Conservation (phyloP, 2,797 vertebrate species). For the Tinamus major region DNA sequence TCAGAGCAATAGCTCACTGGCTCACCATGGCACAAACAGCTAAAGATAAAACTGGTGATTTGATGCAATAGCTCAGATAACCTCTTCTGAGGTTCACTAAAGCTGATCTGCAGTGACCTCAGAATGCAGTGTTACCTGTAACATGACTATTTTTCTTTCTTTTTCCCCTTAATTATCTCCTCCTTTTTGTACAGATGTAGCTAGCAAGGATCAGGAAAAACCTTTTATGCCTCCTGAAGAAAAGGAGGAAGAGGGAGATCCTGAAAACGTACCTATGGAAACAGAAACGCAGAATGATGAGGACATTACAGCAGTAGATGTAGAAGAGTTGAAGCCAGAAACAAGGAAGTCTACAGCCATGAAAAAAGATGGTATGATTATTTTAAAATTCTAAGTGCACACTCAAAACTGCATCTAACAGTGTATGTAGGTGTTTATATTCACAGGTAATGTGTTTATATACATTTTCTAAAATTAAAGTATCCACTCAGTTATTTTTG, state of each 20-base stretch:
- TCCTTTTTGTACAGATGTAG: slow-evolving; percentile 84
- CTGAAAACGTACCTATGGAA: slow-evolving; percentile 86
- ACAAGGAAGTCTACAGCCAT: slow-evolving; percentile 74
- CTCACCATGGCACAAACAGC: not conserved
- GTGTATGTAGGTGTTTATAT: not conserved
- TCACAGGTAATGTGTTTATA: not conserved
- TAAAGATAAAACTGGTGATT: not conserved
- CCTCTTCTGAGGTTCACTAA: not conserved
- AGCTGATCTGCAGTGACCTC: not conserved
- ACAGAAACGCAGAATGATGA: slow-evolving; percentile 81
- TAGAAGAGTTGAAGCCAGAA: slow-evolving; percentile 88
- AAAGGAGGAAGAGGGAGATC: slow-evolving; percentile 75
- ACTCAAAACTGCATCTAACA: not conserved
- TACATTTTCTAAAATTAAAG: not conserved
- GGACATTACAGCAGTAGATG: slow-evolving; percentile 80
- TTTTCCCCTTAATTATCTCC: not conserved
- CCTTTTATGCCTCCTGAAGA: slow-evolving; percentile 72
- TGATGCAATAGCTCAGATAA: not conserved
- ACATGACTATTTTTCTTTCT: not conserved
- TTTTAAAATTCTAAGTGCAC: not conserved
- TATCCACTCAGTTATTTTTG: not conserved
- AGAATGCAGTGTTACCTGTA: not conserved
- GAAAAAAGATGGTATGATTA: slow-evolving; percentile 65
- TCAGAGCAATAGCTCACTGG: not conserved
- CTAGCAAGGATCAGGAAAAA: slow-evolving; percentile 91